These are phyloP conservation scores for Anser brachyrhynchus DNA, from an alignment of 2,113 vertebrate species.

Conservation along the genomic window DNA sequence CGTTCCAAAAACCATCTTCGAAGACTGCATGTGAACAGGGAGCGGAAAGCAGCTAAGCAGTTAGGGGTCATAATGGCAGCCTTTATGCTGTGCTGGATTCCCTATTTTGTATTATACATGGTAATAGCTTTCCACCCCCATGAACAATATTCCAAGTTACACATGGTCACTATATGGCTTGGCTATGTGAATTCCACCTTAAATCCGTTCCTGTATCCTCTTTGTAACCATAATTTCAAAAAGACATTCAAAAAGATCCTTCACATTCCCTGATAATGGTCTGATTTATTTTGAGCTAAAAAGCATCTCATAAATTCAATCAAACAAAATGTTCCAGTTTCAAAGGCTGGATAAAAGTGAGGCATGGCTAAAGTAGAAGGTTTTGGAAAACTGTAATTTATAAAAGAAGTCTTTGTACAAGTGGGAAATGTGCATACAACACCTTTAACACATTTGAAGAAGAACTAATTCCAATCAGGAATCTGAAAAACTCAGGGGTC, in stretches of 20 bases:
- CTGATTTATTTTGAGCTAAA: neutral
- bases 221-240: constrained; percentile 96
- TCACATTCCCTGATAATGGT: constrained; percentile 52
- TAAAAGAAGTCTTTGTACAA: neutral
- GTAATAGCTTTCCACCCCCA: constrained; percentile 87
- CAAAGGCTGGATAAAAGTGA: neutral
- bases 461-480: neutral
- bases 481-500: neutral
- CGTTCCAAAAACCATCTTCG: constrained; percentile 78
- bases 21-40: constrained; percentile 81
- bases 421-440: neutral
- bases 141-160: constrained; percentile 74
- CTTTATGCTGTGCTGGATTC: constrained; percentile 96
- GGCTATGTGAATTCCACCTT: constrained; percentile 96
- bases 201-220: constrained; percentile 94
- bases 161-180: constrained; percentile 95
- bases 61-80: constrained; percentile 91
- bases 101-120: constrained; percentile 93
- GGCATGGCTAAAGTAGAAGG: neutral
- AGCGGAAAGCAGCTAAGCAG: constrained; percentile 92
- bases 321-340: neutral
- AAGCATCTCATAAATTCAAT: neutral
- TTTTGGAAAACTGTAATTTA: neutral
- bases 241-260: constrained; percentile 92
- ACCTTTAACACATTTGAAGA: neutral